Conservation (phyloP, 2,797 vertebrate genomes). For the Pyrocephalus nanus region DNA sequence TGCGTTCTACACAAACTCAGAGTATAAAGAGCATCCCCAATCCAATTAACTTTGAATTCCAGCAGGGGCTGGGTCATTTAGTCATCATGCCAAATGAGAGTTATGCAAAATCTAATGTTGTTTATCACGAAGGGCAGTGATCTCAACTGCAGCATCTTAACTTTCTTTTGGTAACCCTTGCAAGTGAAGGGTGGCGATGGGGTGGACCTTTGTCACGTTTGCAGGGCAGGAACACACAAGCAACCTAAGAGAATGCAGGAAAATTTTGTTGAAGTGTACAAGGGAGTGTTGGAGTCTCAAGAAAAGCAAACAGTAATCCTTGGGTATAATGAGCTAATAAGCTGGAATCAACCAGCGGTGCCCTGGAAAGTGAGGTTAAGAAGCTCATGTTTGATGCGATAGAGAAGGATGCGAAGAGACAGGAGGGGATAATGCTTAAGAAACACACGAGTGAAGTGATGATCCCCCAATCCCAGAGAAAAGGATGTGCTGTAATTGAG, state of each 20-base stretch:
- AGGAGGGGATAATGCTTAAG: background rate
- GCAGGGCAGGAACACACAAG: background rate
- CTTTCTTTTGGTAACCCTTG: background rate
- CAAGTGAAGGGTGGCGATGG: background rate
- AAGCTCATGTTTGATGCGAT: background rate
- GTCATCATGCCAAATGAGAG: too few species aligned
- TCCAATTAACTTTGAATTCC: background rate
- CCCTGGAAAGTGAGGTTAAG: conserved; percentile 2
- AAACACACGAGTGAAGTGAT: background rate
- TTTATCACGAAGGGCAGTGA: background rate
- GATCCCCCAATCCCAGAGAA: background rate
- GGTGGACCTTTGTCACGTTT: background rate
- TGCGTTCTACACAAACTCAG: background rate
- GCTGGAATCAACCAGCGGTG: background rate
- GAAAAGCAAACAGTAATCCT: background rate
- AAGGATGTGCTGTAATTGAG: background rate
- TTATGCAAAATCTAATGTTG: background rate
- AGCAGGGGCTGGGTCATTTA: background rate
- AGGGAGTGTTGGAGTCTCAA: background rate
- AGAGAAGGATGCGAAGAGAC: background rate
- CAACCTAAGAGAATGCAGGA: background rate
- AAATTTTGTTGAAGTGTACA: background rate
- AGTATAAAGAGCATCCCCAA: background rate
- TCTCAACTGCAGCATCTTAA: background rate
- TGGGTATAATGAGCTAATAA: background rate